Evolutionary conservation across 2,888 invertebrate genomes (phyloP).

Genomic region (Lathronympha strigana): DNA sequence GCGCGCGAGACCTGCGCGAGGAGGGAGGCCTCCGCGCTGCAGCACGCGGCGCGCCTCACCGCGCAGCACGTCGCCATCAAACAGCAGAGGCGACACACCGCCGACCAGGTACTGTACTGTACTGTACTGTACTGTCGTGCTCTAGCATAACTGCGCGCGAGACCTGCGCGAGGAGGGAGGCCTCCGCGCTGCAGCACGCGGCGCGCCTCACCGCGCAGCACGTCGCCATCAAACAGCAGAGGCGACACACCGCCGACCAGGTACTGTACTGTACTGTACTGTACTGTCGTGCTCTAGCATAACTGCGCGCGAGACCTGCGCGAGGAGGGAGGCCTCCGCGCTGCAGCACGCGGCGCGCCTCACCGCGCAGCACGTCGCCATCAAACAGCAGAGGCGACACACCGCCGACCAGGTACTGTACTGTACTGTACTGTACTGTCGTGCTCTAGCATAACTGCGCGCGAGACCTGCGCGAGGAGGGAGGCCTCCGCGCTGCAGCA

Average conservation of each 20-base stretch:
- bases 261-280: no score
- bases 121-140: no score
- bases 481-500: constrained; percentile 71
- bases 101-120: constrained; percentile 62
- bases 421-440: constrained; percentile 58
- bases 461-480: no score
- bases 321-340: constrained; percentile 67
- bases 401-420: constrained; percentile 43
- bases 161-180: constrained; percentile 63
- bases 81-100: constrained; percentile 49
- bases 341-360: constrained; percentile 70
- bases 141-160: no score
- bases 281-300: no score
- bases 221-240: constrained; percentile 58
- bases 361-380: constrained; percentile 62
- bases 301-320: no score
- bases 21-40: constrained; percentile 70
- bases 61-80: constrained; percentile 57
- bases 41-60: constrained; percentile 70
- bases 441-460: no score
- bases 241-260: not conserved
- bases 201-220: constrained; percentile 63
- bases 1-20: no score
- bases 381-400: constrained; percentile 47
- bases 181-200: constrained; percentile 70